Evolutionary conservation across 2,797 vertebrate species (phyloP), one percentile per base, ranked within the genome.

Genomic region (Melanotaenia nigrans): DNA sequence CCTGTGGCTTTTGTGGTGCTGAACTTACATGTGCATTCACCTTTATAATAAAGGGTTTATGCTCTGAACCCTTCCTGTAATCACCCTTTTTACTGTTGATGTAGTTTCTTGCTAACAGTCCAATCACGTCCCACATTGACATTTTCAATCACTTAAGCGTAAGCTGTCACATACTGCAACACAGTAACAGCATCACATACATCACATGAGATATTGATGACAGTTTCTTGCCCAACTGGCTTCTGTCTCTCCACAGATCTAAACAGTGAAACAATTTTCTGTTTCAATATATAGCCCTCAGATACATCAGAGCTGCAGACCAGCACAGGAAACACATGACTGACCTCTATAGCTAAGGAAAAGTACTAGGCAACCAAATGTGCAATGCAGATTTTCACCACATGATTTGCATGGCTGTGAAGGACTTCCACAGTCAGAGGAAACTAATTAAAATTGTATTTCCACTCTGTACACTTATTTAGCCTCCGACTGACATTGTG

Each of bases 321-420:
- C 59, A 25, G 68, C n/a, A 35, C 24, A 40, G 47, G 22, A 49
- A 81, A 64, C 40, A 66, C 33, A 20, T 61, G 40, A 51, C 56
- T 84, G 70, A 77, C 71, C 73, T 84, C 66, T 57, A 32, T 32
- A 42, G 36, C 66, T 71, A 73, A 25, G 73, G 36, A 38, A 45
- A 71, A 69, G 63, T 56, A 47, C 57, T 18, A 35, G 64, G 70
- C 60, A 47, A 59, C 18, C 1, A 2, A 14, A 87, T 89, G 78
- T 81, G 78, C 75, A 81, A 66, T 85, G 78, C 75, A 73, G 63
- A 87, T 89, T 69, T 65, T 6, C 7, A 47, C 30, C 68, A 30
- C 32, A 57, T 33, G 60, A 56, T 72, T 63, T 33, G 49, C 58
- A 64, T 1, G 7, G 49, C 72, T 58, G 74, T 77, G 69, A 84